A percentile compares a stretch with the other conserved stretches of the same genome.
Evolutionary conservation across 1,140 invertebrate species (phyloP).

Genomic region (Diabrotica undecimpunctata): DNA sequence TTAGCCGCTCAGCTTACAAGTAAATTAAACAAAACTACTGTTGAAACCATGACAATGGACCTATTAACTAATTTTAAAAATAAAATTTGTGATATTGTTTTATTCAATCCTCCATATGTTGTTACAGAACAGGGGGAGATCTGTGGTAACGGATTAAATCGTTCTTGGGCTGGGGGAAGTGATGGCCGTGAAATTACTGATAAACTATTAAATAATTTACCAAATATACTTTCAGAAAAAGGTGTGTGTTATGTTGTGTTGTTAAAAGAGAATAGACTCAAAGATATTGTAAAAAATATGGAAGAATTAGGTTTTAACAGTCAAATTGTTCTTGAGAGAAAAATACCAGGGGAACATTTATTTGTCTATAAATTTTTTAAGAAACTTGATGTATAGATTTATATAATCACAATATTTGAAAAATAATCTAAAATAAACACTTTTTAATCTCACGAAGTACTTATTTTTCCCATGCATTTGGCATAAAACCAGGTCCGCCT

Average conservation of each 20-base stretch:
- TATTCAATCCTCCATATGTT: slow-evolving; percentile 99
- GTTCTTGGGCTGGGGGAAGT: slow-evolving; percentile 81
- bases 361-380: slow-evolving; percentile 49
- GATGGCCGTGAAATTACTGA: slow-evolving; percentile 80
- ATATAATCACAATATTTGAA: too few species aligned
- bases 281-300: slow-evolving; percentile 67
- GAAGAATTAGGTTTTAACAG: slow-evolving; percentile 56
- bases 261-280: slow-evolving; percentile 80
- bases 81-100: slow-evolving; percentile 72
- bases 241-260: slow-evolving; percentile 83
- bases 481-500: too few species aligned
- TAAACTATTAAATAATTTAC: slow-evolving; percentile 64
- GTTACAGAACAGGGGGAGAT: slow-evolving; percentile 76
- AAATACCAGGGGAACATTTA: slow-evolving; percentile 53
- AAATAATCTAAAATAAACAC: too few species aligned
- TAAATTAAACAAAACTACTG: slow-evolving; percentile 56
- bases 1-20: slow-evolving; percentile 64
- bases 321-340: slow-evolving; percentile 62
- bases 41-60: slow-evolving; percentile 70
- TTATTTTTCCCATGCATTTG: too few species aligned
- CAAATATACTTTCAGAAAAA: slow-evolving; percentile 61
- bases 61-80: slow-evolving; percentile 53
- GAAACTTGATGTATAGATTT: too few species aligned
- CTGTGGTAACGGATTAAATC: slow-evolving; percentile 53
- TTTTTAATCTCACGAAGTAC: too few species aligned